Evolutionary conservation across 1,140 invertebrate species (phyloP), one percentile per base, ranked within the genome.

Genomic region (Ceratina japonica): DNA sequence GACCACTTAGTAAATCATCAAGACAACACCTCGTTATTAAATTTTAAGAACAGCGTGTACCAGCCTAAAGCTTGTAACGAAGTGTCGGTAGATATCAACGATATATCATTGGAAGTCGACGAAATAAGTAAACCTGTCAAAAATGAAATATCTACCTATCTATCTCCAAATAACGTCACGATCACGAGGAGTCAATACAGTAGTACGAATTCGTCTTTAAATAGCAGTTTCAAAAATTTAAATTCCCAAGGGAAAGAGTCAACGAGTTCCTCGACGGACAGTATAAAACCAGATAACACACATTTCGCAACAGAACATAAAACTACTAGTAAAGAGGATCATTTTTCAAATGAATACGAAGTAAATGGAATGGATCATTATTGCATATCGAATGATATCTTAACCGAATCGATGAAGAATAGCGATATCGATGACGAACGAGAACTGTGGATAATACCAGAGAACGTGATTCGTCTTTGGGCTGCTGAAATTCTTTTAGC

Each of bases 401-500:
- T 59, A 65, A 63, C 69, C 4, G 74, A 81, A 56, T 49, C 71
- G 22, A 75, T 4, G 49, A 81, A 89, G 37, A 79, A 81, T n/a
- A 85, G 68, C 72, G 80, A 66, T 44, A 31, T 80, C 3, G 87
- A 89, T 62, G 78, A 61, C 44, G 87, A 91, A 52, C 69, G 87
- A 62, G 80, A 86, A 58, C 73, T 88, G 37, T 92, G 92, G 92
- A 77, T 70, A 18, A 80, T 92, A 61, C 90, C 91, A 13, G 90
- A 92, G 80, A 72, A 86, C 27, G 91, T 93, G 75, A 90, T 95
- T 13, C 92, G 91, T 87, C 89, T 92, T 4, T 97, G 96, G 96
- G 93, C 94, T 1, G 95, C 95, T 3, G 95, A 97, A 90, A 93
- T 97, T 27, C 92, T 97, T 27, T 87, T 95, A 22, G 94, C 95